Evolutionary conservation across 2,888 invertebrate genomes (phyloP).

Genomic region (Eupithecia subumbrata): DNA sequence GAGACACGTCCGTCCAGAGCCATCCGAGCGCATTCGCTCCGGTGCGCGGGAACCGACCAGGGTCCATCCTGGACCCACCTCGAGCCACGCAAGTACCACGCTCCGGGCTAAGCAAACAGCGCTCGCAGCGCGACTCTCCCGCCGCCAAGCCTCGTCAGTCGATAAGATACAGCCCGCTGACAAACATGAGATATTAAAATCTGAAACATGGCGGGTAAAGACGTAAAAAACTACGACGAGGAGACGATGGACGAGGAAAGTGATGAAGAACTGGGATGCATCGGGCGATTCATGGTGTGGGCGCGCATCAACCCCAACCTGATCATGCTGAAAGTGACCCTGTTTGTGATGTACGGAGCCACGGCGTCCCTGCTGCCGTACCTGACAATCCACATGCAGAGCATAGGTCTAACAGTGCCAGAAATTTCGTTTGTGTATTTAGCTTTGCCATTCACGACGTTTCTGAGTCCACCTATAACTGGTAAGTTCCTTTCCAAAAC

Average conservation of each 20-base stretch:
- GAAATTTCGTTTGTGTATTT: slow-evolving; percentile 95
- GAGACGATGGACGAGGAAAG: slow-evolving; percentile 77
- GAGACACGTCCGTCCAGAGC: slow-evolving; percentile 74
- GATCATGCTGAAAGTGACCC: slow-evolving; percentile 91
- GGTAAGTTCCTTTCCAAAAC: slow-evolving; percentile 75
- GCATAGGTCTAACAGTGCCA: slow-evolving; percentile 92
- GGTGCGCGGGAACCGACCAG: slow-evolving; percentile 61
- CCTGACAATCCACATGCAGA: slow-evolving; percentile 95
- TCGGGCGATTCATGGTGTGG: slow-evolving; percentile 75
- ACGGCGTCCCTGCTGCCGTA: slow-evolving; percentile 93
- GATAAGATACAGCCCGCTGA: slow-evolving; percentile 75
- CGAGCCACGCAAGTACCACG: slow-evolving; percentile 48
- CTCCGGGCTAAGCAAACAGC: slow-evolving; percentile 68
- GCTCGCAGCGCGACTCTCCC: slow-evolving; percentile 60
- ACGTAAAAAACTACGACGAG: slow-evolving; percentile 78
- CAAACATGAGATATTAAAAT: slow-evolving; percentile 70
- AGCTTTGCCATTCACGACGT: slow-evolving; percentile 93
- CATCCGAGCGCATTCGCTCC: slow-evolving; percentile 72
- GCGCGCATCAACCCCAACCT: slow-evolving; percentile 89
- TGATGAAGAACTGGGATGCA: slow-evolving; percentile 67
- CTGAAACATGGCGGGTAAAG: slow-evolving; percentile 70
- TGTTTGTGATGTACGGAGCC: slow-evolving; percentile 93
- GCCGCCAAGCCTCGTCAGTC: slow-evolving; percentile 73
- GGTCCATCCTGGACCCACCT: slow-evolving; percentile 66
- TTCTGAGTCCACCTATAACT: slow-evolving; percentile 92